Evolutionary conservation across 2,113 vertebrate genomes (phyloP), one percentile per base, ranked within the genome.

Genomic region (Gadus macrocephalus): DNA sequence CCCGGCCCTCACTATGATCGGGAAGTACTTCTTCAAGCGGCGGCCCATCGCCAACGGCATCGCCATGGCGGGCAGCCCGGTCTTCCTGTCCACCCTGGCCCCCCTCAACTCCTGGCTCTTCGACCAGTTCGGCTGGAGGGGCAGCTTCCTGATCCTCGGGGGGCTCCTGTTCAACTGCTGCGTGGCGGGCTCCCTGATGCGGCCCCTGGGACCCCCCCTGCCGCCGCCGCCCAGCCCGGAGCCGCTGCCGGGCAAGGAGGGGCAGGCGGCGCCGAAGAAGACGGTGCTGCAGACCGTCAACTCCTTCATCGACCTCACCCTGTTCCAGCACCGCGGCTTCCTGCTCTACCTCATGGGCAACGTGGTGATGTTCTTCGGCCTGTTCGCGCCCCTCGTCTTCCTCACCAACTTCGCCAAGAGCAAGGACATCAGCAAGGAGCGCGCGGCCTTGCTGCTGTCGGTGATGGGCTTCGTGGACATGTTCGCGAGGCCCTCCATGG

Each of bases 401-500:
- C 96, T 99, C 72, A 95, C 94, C 67, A 98, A 94, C 77, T 99
- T 93, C 0, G 97, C 94, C 2, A 99, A 99, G 88, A 96, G 94
- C 79, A 89, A 93, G 66, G 81, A 89, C 22, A 96, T 95, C 70
- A 80, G 93, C 69, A 97, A 90, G 2, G 96, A 99, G 3, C 93
- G 91, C 62, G 92, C 97, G 0, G 96, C 97, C 62, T 94, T 98
- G 73, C 91, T 99, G 65, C 92, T 99, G 25, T 98, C 96, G 12
- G 91, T 98, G 28, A 83, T 99, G 85, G 96, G 96, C 5, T 96
- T 98, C 0, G 95, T 98, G 1, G 97, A 99, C 80, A 99, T 99
- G 96, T 86, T 99, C n/a, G 96, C 97, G 15, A 93, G 97, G 22
- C 97, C 97, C 17, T 96, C 96, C 9, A 99, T 98, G 97, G 96